Evolutionary conservation across 2,113 vertebrate genomes (phyloP), one percentile per base, ranked within the genome.

Genomic region (Monarcha castaneiventris): DNA sequence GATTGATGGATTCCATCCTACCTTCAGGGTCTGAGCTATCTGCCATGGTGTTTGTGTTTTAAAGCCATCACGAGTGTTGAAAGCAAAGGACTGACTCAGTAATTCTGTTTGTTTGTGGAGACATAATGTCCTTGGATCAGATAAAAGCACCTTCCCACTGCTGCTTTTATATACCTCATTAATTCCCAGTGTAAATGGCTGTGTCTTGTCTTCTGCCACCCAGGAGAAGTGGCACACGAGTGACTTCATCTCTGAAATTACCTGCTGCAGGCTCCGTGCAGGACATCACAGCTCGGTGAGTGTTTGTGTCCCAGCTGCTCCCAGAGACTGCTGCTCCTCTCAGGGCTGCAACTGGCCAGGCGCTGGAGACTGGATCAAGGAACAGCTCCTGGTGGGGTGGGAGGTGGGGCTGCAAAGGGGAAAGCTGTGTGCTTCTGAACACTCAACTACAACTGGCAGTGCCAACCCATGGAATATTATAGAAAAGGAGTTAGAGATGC

Each of bases 51-150:
- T 77, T 82, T 3, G 6, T 84, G 62, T 69, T 92, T 85, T 63
- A 76, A 83, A 95, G 67, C 59, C 71, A 55, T 83, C 78, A 48
- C 74, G 32, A 33, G 51, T 80, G 84, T 58, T 93, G 87, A 93
- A 93, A 95, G 90, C 72, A 33, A 93, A 88, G 78, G 80, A 80
- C 82, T 83, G 93, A 85, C 63, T 91, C 85, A 76, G 89, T 96
- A 85, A 85, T 94, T 91, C 89, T 96, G 83, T 92, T 81, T 92
- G 87, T 71, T 92, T 95, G 80, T 90, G 84, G 43, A 78, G 71
- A 79, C 84, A 62, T 35, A 46, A 93, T 73, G 89, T 76, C 89
- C 94, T 94, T 95, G 93, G 78, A 95, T 41, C 41, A 90, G 78
- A 94, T 69, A 93, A 93, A 85, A 94, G 71, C 75, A 95, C 93